Base-by-base conservation (phyloP, 1,140 invertebrate genomes). In the Papilio xuthus region DNA sequence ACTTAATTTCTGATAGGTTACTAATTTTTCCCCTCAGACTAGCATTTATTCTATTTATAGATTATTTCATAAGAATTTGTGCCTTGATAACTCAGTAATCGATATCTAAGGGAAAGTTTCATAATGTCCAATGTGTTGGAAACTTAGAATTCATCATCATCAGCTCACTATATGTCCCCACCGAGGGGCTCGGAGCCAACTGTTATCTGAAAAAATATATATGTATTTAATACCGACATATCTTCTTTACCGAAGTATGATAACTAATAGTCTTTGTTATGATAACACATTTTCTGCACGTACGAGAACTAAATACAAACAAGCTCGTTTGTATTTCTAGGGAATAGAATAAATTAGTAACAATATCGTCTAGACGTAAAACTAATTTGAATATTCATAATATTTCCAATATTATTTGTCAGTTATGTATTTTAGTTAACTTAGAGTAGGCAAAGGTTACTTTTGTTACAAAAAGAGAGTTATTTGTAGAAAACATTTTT, bases 1-100 rank as follows among this genome's bases (percentile, higher is more conserved):
- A 56, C 56, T 60, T 60, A 20, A 60, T 60, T 60, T 60, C 26
- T 60, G 56, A 60, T 26, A 60, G 20, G 56, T 10, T 60, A 60
- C 23, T 60, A 26, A 60, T 60, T 60, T 60, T 60, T 23, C 9
- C 20, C 10, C 8, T 60, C 56, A 26, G 56, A 60, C 26, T 60
- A 60, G 56, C 20, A 4, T 60, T 60, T 4, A 60, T 26, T 60
- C 56, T 23, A 60, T 60, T 23, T 60, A 26, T 26, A 60, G 1
- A 60, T 60, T 60, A 23, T 23, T 60, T 60, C 56, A 60, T 7
- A 3, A 44, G 12, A 44, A n/a, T n/a, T 18, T 50, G 47, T 6
- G 18, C 47, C 4, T 50, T 4, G 1, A 50, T 6, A 18, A 6
- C 47, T 50, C 13, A 1, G 47, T 18, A 37, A 37, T 37, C 32